Percentiles rank a stretch among this genome's conserved stretches.
Conservation (phyloP, 2,797 vertebrate species). For the Danio albolineatus region DNA sequence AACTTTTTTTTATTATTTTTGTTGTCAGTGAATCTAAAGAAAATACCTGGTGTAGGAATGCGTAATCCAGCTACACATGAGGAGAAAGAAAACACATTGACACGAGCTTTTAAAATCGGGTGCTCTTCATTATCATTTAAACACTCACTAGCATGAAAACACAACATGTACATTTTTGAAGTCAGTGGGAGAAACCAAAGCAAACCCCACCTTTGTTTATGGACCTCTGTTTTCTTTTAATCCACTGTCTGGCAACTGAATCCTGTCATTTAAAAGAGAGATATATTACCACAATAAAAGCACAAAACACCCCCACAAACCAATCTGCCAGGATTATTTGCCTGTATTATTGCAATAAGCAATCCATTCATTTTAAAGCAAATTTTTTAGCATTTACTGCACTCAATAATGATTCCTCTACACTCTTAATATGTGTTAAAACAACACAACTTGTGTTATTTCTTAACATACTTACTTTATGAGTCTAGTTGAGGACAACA, state of each 20-base stretch:
- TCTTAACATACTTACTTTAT: no score
- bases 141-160: background rate
- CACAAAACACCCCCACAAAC: no score
- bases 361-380: background rate
- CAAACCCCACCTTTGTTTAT: constrained; percentile 39
- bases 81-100: background rate
- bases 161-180: background rate
- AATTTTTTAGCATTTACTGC: background rate
- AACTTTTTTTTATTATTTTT: background rate
- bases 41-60: constrained; percentile 44
- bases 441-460: no score
- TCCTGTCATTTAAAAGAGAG: constrained; percentile 28
- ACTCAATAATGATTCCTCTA: background rate
- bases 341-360: background rate
- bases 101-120: background rate
- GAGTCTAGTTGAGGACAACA: no score
- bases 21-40: background rate
- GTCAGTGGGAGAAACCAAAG: background rate
- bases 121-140: background rate
- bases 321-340: no score
- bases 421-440: no score
- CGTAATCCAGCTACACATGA: constrained; percentile 7
- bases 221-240: constrained; percentile 33
- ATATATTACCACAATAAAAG: background rate
- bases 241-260: background rate